These are phyloP conservation scores for Oriolus oriolus DNA, from an alignment of 2,113 vertebrate genomes.

Conservation along the genomic window DNA sequence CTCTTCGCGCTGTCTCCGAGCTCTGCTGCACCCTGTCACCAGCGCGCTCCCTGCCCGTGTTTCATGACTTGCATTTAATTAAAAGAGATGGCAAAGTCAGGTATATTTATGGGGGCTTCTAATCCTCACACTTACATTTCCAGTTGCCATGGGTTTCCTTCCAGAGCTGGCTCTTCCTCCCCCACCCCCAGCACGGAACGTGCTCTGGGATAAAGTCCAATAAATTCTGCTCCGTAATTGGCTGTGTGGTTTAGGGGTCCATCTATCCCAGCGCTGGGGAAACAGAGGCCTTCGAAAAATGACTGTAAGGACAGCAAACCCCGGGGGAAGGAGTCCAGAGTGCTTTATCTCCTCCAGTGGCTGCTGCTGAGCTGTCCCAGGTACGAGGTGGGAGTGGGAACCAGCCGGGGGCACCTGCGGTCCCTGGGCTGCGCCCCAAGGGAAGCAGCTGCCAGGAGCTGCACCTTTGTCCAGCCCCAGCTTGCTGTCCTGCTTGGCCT, in stretches of 20 bases:
- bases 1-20: neutral
- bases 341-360: neutral
- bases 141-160: constrained; percentile 44
- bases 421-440: neutral
- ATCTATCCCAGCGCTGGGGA: neutral
- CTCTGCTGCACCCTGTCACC: neutral
- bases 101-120: constrained; percentile 31
- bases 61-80: constrained; percentile 42
- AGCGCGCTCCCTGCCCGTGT: neutral
- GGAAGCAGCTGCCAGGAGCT: neutral
- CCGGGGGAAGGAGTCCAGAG: neutral
- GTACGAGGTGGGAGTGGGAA: neutral
- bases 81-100: constrained; percentile 40
- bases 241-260: neutral
- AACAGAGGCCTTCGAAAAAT: neutral
- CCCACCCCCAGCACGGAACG: neutral
- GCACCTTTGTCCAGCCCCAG: neutral
- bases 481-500: neutral
- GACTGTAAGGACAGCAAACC: neutral
- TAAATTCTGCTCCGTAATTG: constrained; percentile 3
- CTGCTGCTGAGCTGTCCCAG: neutral
- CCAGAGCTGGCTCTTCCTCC: neutral
- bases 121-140: neutral
- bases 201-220: constrained; percentile 13
- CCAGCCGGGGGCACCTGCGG: neutral